Evolutionary conservation across 2,888 invertebrate species (phyloP).

Genomic region (Deroplatys truncata): DNA sequence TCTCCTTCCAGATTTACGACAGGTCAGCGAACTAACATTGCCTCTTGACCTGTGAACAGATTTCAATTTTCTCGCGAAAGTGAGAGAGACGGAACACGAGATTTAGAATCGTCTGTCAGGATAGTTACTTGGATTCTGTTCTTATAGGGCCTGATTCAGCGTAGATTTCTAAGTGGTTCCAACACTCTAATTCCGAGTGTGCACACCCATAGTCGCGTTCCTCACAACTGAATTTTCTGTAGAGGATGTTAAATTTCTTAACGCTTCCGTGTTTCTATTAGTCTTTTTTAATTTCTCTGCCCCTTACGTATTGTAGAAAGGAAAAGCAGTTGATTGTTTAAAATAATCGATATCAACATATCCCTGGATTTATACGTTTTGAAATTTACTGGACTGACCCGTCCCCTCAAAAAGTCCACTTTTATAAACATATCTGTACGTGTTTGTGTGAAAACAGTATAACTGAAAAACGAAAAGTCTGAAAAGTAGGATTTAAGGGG

Average conservation of each 20-base stretch:
- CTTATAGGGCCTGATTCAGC: neutral
- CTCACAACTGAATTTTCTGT: neutral
- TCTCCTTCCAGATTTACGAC: neutral
- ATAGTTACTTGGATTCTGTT: neutral
- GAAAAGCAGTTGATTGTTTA: too few relatives aligned
- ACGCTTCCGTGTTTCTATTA: too few relatives aligned
- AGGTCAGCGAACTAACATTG: neutral
- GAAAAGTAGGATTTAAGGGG: too few relatives aligned
- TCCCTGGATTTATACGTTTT: too few relatives aligned
- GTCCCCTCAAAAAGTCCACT: too few relatives aligned
- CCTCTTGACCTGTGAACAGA: neutral
- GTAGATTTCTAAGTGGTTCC: neutral
- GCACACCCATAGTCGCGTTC: neutral
- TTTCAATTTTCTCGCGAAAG: neutral
- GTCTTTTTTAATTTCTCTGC: too few relatives aligned
- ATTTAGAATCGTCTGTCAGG: neutral
- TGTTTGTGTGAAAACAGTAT: too few relatives aligned
- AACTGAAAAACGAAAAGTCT: too few relatives aligned
- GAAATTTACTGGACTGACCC: too few relatives aligned
- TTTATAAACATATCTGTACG: too few relatives aligned
- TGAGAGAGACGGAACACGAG: neutral
- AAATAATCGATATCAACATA: too few relatives aligned
- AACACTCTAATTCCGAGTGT: neutral
- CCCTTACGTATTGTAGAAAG: too few relatives aligned
- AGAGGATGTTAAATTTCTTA: neutral